Evolutionary conservation across 1,140 invertebrate species (phyloP).

Genomic region (Leptopilina boulardi): DNA sequence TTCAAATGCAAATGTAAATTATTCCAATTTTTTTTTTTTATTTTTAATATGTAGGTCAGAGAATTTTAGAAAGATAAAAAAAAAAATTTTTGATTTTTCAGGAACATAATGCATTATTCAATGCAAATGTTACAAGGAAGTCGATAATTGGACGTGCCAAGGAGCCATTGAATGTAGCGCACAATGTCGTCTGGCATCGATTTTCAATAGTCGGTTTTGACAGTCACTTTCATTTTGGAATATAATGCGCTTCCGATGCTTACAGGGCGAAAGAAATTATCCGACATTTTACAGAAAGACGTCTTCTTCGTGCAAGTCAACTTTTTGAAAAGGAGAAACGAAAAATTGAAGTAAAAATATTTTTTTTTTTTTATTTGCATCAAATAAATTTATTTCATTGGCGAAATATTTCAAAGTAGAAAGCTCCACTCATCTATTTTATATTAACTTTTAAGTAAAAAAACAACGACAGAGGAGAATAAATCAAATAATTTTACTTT

Average conservation of each 20-base stretch:
- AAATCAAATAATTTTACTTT: not conserved
- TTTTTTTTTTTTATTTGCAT: not conserved
- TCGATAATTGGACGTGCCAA: constrained; percentile 61
- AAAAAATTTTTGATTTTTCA: not conserved
- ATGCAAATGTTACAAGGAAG: constrained; percentile 58
- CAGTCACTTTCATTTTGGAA: constrained; percentile 51
- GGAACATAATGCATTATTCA: constrained; percentile 58
- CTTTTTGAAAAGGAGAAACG: not conserved
- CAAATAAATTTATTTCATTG: constrained; percentile 11
- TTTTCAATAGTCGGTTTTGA: constrained; percentile 66
- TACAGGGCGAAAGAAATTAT: constrained; percentile 27
- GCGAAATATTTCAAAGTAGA: not conserved
- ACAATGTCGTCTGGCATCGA: constrained; percentile 62
- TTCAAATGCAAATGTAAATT: not conserved
- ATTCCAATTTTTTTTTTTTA: not conserved
- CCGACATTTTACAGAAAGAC: constrained; percentile 8
- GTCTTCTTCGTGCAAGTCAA: not conserved
- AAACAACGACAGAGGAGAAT: too few relatives aligned
- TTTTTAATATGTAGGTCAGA: constrained; percentile 10
- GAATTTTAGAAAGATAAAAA: constrained; percentile 23
- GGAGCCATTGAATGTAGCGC: constrained; percentile 50
- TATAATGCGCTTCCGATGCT: constrained; percentile 41
- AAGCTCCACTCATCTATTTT: not conserved
- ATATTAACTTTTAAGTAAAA: too few relatives aligned
- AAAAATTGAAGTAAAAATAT: not conserved